Percentiles rank a stretch among this genome's conserved stretches.
Conservation (phyloP, 2,888 invertebrate species). For the Ischnura elegans region DNA sequence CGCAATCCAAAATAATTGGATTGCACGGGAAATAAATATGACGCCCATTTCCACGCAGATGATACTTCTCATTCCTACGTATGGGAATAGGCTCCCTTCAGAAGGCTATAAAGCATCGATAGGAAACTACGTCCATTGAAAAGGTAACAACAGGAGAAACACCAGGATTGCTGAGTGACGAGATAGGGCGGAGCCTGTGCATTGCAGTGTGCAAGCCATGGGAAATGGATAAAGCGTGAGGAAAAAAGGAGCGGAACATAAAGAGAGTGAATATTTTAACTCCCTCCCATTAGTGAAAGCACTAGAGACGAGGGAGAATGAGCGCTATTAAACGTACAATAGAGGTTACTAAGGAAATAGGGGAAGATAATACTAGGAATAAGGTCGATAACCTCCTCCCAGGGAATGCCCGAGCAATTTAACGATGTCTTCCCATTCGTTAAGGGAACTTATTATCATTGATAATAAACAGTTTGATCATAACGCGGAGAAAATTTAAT, state of each 20-base stretch:
- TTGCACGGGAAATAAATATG: slow-evolving; percentile 68
- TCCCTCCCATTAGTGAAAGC: not conserved
- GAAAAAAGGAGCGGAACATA: slow-evolving; percentile 69
- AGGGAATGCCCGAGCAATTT: not conserved
- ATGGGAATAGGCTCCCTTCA: not conserved
- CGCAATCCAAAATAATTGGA: slow-evolving; percentile 73
- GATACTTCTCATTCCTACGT: slow-evolving; percentile 8
- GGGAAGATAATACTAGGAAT: not conserved
- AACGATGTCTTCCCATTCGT: not conserved
- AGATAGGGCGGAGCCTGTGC: not conserved
- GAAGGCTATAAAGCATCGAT: not conserved
- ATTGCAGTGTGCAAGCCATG: not conserved
- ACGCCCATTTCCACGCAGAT: not conserved
- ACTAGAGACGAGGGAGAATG: not conserved
- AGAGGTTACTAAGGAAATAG: not conserved
- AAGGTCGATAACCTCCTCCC: not conserved
- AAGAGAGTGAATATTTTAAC: not conserved
- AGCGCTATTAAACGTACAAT: not conserved
- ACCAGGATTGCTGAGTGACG: not conserved
- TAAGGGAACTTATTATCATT: not conserved
- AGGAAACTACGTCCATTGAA: not conserved
- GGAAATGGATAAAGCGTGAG: slow-evolving; percentile 72
- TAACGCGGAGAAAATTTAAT: too few species aligned
- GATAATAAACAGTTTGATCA: too few species aligned
- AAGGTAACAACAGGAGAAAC: not conserved